Percentiles rank a stretch among this genome's conserved stretches.
These are phyloP conservation scores for Galeruca laticollis DNA, from an alignment of 2,888 invertebrate species.

Conservation along the genomic window DNA sequence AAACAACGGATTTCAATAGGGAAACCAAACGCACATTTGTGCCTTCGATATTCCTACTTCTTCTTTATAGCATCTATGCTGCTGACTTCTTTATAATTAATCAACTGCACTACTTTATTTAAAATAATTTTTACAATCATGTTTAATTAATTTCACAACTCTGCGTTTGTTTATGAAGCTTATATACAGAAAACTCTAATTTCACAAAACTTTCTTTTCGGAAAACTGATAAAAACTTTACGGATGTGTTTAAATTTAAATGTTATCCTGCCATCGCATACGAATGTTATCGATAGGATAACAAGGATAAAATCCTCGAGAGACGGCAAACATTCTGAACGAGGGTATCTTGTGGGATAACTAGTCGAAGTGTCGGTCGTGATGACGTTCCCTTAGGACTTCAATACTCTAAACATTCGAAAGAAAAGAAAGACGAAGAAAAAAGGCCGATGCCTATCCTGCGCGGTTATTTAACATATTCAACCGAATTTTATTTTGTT, in stretches of 20 bases:
- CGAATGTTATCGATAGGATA: slow-evolving; percentile 11
- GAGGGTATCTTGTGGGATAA: not conserved
- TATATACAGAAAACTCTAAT: not conserved
- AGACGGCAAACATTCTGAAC: slow-evolving; percentile 5
- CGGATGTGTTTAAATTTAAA: slow-evolving; percentile 6
- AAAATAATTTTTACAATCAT: too few relatives aligned
- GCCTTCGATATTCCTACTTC: too few relatives aligned
- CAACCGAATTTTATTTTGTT: not conserved
- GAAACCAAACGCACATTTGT: too few relatives aligned
- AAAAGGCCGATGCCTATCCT: not conserved
- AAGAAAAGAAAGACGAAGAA: not conserved
- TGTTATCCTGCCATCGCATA: slow-evolving; percentile 4
- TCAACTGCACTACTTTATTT: too few relatives aligned
- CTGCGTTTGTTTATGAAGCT: not conserved
- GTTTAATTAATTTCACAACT: not conserved
- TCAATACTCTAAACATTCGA: slow-evolving; percentile 4
- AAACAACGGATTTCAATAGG: too few relatives aligned
- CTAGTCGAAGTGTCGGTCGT: slow-evolving; percentile 10
- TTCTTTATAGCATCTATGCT: too few relatives aligned
- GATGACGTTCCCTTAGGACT: slow-evolving; percentile 15
- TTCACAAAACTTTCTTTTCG: not conserved
- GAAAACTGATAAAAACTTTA: slow-evolving; percentile 3
- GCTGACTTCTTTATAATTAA: too few relatives aligned
- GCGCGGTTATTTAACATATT: not conserved
- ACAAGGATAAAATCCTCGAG: slow-evolving; percentile 14